Evolutionary conservation across 2,113 vertebrate genomes (phyloP).

Genomic region (Hystrix cristata): DNA sequence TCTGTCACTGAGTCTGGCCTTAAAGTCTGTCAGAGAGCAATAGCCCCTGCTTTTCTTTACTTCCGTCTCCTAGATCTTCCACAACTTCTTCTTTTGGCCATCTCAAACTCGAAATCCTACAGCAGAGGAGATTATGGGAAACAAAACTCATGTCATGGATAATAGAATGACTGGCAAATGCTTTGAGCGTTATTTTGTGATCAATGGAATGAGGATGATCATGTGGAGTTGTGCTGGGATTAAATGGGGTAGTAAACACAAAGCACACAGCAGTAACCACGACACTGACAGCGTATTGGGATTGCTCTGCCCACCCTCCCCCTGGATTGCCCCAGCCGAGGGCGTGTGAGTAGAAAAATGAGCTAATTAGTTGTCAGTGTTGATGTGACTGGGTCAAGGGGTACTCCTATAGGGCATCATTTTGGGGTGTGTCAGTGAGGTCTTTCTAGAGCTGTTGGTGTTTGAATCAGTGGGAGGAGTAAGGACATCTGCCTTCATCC

Average conservation of each 20-base stretch:
- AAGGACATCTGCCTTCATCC: no score
- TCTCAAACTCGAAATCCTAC: not conserved
- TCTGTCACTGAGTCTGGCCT: not conserved
- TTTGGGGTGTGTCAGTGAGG: not conserved
- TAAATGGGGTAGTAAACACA: not conserved
- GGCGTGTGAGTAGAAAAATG: not conserved
- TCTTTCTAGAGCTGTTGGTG: not conserved
- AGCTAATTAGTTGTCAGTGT: not conserved
- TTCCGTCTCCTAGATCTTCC: not conserved
- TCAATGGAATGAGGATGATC: no score
- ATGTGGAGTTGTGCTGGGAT: not conserved
- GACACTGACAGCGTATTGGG: not conserved
- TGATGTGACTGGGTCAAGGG: not conserved
- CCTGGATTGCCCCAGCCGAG: not conserved
- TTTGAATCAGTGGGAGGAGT: not conserved
- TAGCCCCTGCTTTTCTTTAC: not conserved
- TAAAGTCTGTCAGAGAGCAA: not conserved
- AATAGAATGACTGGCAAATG: not conserved
- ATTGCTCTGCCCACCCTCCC: not conserved
- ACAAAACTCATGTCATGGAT: not conserved
- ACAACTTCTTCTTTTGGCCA: not conserved
- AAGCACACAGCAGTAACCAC: not conserved
- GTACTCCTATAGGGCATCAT: not conserved
- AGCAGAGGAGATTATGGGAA: not conserved
- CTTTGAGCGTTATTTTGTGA: not conserved